phyloP scores from a whole-genome alignment of 53 echinoderm and acorn worm genomes.

The Zoroaster sp. region DNA sequence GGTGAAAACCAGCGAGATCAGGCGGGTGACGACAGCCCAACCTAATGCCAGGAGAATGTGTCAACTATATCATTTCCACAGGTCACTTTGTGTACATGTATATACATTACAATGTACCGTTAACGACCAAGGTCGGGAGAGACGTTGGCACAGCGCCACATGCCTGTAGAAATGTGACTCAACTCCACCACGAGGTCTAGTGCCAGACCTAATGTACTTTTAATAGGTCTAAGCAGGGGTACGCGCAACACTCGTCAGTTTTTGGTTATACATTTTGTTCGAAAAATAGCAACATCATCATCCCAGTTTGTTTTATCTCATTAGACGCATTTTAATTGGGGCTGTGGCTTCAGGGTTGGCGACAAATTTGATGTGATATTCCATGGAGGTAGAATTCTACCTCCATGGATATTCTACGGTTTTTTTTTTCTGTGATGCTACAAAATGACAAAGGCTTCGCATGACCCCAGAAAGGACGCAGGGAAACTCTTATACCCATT shows the following conservation, averaged over 20 bases:
- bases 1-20: not conserved
- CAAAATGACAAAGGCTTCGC: not conserved
- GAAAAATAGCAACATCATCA: no score
- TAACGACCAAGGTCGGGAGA: not conserved
- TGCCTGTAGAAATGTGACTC: not conserved
- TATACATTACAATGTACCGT: not conserved
- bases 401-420: no score
- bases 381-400: no score
- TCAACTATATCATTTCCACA: not conserved
- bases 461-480: not conserved
- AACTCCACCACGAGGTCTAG: not conserved
- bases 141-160: not conserved
- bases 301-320: no score
- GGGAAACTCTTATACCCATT: no score
- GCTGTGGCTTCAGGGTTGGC: no score
- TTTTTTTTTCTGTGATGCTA: not conserved
- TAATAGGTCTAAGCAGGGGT: not conserved
- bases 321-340: no score
- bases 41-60: not conserved
- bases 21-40: not conserved
- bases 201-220: not conserved
- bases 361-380: no score
- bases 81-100: not conserved
- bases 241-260: not conserved
- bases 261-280: no score